A percentile compares a stretch with the other conserved stretches of the same genome.
phyloP scores from a whole-genome alignment of 2,113 vertebrate species.

The Istiophorus platypterus region DNA sequence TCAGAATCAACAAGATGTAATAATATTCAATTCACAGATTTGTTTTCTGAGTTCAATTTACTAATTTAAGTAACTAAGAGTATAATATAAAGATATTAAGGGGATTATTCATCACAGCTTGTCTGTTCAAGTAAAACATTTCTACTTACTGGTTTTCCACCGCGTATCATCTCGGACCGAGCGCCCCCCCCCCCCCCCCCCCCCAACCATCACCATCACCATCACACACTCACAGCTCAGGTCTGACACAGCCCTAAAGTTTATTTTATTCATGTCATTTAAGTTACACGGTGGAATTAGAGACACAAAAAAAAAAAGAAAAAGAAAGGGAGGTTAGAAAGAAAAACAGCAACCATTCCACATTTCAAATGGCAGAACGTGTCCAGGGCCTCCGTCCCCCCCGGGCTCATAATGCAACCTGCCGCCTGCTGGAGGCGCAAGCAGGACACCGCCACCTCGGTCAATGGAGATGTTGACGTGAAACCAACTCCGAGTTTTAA shows the following conservation, averaged over 20 bases:
- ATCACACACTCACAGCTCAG: constrained; percentile 52
- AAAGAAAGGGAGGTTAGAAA: constrained; percentile 66
- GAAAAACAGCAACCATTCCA: constrained; percentile 63
- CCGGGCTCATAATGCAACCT: constrained; percentile 24
- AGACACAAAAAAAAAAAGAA: constrained; percentile 61
- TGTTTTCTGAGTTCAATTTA: too few species aligned
- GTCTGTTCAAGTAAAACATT: background rate
- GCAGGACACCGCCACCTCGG: too few species aligned
- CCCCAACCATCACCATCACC: too few species aligned
- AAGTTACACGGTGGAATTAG: constrained; percentile 72
- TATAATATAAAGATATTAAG: too few species aligned
- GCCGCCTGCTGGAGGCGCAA: too few species aligned
- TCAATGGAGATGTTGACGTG: too few species aligned
- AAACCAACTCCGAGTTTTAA: background rate
- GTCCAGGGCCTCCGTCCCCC: constrained; percentile 12
- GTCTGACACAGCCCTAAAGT: constrained; percentile 73
- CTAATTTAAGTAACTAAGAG: too few species aligned
- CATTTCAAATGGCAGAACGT: constrained; percentile 64
- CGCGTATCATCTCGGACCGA: background rate
- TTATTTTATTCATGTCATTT: constrained; percentile 75
- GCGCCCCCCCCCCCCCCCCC: too few species aligned
- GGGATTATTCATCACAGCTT: too few species aligned
- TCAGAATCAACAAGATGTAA: too few species aligned
- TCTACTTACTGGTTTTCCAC: background rate
- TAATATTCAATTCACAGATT: too few species aligned